phyloP scores from a whole-genome alignment of 2,888 invertebrate genomes.

The Chloroclysta siterata region DNA sequence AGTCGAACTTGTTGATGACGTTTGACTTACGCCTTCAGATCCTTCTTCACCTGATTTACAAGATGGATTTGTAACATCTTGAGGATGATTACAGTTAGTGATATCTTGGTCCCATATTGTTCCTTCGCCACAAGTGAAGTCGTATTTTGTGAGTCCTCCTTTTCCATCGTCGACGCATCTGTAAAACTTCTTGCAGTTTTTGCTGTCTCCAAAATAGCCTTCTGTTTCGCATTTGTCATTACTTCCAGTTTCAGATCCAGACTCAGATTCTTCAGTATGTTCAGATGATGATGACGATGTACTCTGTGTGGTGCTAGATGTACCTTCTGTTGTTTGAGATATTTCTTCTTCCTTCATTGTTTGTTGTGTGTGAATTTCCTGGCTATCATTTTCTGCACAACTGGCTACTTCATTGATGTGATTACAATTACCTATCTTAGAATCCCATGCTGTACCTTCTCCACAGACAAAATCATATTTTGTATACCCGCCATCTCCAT shows the following conservation, averaged over 20 bases:
- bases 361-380: constrained; percentile 47
- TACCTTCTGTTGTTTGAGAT: constrained; percentile 43
- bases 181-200: constrained; percentile 87
- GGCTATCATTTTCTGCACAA: constrained; percentile 48
- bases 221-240: constrained; percentile 77
- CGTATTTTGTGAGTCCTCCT: constrained; percentile 84
- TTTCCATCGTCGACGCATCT: constrained; percentile 87
- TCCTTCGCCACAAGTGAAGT: constrained; percentile 87
- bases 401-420: constrained; percentile 76
- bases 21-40: constrained; percentile 32
- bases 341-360: constrained; percentile 55
- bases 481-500: constrained; percentile 71
- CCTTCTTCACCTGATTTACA: constrained; percentile 49
- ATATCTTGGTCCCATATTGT: constrained; percentile 89
- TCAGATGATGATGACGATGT: constrained; percentile 39
- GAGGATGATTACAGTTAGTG: constrained; percentile 73
- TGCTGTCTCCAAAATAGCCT: constrained; percentile 87
- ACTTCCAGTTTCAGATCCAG: constrained; percentile 34
- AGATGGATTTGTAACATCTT: constrained; percentile 68
- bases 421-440: constrained; percentile 80
- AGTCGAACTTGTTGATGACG: constrained; percentile 40
- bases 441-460: constrained; percentile 86
- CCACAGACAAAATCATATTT: constrained; percentile 85
- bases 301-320: constrained; percentile 41
- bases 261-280: constrained; percentile 41